Evolutionary conservation across 1,140 invertebrate species (phyloP).

Genomic region (Acromyrmex echinatior): DNA sequence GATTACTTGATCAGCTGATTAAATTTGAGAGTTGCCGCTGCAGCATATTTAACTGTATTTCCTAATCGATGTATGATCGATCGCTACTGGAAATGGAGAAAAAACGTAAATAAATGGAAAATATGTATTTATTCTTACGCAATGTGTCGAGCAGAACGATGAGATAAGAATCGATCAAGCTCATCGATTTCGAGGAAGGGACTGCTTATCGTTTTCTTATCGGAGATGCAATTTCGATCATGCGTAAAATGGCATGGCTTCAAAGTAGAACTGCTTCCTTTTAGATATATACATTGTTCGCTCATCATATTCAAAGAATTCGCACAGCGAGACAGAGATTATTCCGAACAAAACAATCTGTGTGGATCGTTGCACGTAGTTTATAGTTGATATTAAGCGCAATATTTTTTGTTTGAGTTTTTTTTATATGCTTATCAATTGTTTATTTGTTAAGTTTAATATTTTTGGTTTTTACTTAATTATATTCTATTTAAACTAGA

Average conservation of each 20-base stretch:
- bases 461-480: not conserved
- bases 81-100: not conserved
- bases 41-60: no score
- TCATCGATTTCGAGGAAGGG: not conserved
- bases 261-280: slow-evolving; percentile 42
- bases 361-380: not conserved
- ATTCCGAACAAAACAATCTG: not conserved
- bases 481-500: not conserved
- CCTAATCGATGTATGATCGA: not conserved
- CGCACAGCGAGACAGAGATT: no score
- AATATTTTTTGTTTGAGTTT: no score
- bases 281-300: not conserved
- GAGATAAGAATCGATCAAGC: slow-evolving; percentile 19
- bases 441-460: not conserved
- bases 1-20: no score
- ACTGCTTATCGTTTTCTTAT: not conserved
- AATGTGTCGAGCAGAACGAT: not conserved
- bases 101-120: slow-evolving; percentile 18
- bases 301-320: no score
- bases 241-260: slow-evolving; percentile 50
- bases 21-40: no score
- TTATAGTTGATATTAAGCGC: not conserved
- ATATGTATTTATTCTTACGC: no score
- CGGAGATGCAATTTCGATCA: not conserved
- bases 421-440: no score